Percentiles rank a stretch among this genome's conserved stretches.
These are phyloP conservation scores for Silurus aristotelis DNA, from an alignment of 2,797 vertebrate genomes.

Conservation along the genomic window DNA sequence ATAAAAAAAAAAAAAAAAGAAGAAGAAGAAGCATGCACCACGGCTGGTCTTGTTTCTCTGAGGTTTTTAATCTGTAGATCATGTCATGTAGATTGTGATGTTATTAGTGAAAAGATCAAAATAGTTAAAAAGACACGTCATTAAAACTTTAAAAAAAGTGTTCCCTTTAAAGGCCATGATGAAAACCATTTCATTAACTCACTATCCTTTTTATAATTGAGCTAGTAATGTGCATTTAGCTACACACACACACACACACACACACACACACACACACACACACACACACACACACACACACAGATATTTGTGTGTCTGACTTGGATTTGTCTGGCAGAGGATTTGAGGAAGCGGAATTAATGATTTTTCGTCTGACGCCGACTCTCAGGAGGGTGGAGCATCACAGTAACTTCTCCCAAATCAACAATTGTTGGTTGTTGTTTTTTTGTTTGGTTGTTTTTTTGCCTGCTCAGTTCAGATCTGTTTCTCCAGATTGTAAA, in stretches of 20 bases:
- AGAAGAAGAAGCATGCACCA: neutral
- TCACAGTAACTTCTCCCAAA: neutral
- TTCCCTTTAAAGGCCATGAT: no score
- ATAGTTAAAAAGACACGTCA: neutral
- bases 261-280: no score
- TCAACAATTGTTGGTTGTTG: neutral
- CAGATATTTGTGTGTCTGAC: neutral
- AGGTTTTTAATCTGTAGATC: neutral
- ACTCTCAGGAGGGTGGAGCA: conserved; percentile 21
- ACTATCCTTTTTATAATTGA: no score
- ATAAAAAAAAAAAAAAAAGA: neutral
- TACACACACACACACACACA: no score
- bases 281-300: no score
- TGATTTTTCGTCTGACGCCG: neutral
- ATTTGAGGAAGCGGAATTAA: conserved; percentile 20
- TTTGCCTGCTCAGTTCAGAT: neutral
- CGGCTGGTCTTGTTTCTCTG: neutral
- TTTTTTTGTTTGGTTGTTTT: neutral
- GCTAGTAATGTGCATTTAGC: no score
- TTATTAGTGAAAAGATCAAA: neutral
- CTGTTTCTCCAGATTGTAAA: neutral
- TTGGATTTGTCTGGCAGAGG: neutral
- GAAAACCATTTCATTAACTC: no score
- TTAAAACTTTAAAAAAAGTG: no score
- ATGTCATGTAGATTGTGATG: no score